phyloP scores from a whole-genome alignment of 2,888 invertebrate species.

The Panopea generosa region DNA sequence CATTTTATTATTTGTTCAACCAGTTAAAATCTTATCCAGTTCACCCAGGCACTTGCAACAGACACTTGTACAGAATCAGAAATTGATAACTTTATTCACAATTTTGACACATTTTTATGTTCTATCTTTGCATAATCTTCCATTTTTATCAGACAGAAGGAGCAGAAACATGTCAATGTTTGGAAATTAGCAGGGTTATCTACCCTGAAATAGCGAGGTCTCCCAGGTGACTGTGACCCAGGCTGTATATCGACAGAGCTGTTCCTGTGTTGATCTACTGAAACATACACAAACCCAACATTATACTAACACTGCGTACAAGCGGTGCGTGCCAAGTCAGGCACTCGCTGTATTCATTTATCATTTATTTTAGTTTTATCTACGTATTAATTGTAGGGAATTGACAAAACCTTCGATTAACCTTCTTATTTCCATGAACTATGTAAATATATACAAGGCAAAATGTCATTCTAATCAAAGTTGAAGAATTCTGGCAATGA shows the following conservation, averaged over 20 bases:
- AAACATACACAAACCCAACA: constrained; percentile 34
- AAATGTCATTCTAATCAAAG: too few relatives aligned
- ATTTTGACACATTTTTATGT: too few relatives aligned
- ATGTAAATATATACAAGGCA: too few relatives aligned
- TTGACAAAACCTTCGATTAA: too few relatives aligned
- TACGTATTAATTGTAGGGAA: too few relatives aligned
- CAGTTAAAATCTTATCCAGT: too few relatives aligned
- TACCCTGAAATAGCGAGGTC: constrained; percentile 33
- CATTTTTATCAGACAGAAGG: neutral
- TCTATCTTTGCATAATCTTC: neutral
- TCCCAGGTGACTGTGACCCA: constrained; percentile 15
- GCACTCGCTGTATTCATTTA: constrained; percentile 8
- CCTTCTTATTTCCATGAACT: too few relatives aligned
- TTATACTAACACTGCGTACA: constrained; percentile 34
- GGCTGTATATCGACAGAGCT: constrained; percentile 5
- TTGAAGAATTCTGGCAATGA: too few relatives aligned
- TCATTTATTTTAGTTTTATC: constrained; percentile 3
- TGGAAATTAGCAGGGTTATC: constrained; percentile 14
- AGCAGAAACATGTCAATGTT: constrained; percentile 20
- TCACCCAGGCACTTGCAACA: too few relatives aligned
- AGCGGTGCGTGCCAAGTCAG: constrained; percentile 44
- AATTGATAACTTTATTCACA: too few relatives aligned
- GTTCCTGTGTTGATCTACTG: constrained; percentile 36
- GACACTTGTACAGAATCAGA: too few relatives aligned
- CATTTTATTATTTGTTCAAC: too few relatives aligned